Evolutionary conservation across 2,797 vertebrate species (phyloP).

Genomic region (Heliangelus exortis): DNA sequence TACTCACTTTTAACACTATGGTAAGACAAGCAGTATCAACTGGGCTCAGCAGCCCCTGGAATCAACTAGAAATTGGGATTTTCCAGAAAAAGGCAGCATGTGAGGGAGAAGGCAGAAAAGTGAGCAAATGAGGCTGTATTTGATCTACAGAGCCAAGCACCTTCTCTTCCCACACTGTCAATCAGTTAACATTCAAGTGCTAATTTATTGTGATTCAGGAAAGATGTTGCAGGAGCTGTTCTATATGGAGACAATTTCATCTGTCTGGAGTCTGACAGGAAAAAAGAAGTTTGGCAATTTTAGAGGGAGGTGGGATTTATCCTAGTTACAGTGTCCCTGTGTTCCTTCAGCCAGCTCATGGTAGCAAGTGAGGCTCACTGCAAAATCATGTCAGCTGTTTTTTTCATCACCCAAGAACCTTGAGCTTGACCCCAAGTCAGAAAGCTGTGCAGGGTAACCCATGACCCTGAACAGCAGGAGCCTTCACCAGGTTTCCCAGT

Average conservation of each 20-base stretch:
- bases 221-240: conserved; percentile 74
- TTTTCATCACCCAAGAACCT: conserved; percentile 80
- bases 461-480: conserved; percentile 68
- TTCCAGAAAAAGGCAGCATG: not conserved
- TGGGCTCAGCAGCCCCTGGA: not conserved
- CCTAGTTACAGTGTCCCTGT: conserved; percentile 87
- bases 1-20: conserved; percentile 10
- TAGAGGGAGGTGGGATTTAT: conserved; percentile 90
- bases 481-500: not conserved
- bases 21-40: conserved; percentile 35
- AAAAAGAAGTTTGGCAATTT: conserved; percentile 86
- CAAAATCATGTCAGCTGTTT: conserved; percentile 81
- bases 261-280: conserved; percentile 94
- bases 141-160: conserved; percentile 13
- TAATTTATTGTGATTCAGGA: conserved; percentile 81
- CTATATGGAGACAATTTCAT: conserved; percentile 94
- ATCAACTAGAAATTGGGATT: not conserved
- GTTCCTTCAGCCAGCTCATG: conserved; percentile 79
- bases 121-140: not conserved
- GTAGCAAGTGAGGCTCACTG: conserved; percentile 66
- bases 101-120: not conserved
- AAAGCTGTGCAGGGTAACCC: conserved; percentile 60
- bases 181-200: conserved; percentile 80
- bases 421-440: conserved; percentile 49
- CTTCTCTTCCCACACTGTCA: conserved; percentile 30